Percentiles rank a stretch among this genome's conserved stretches.
phyloP scores from a whole-genome alignment of 2,888 invertebrate genomes.

The Liodrosophila aerea region DNA sequence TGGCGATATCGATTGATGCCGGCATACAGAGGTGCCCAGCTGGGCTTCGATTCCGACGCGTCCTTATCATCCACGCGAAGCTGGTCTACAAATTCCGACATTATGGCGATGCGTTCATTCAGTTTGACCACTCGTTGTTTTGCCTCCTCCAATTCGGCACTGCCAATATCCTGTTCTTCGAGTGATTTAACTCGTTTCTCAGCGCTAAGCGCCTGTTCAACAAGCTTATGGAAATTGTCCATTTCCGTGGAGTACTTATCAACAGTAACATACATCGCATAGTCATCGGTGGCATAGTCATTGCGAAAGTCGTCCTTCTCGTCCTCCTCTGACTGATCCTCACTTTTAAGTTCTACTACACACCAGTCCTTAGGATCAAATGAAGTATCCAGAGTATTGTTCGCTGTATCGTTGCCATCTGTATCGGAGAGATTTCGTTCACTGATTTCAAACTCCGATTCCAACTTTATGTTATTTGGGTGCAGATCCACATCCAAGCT shows the following conservation, averaged over 20 bases:
- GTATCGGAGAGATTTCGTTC: too few relatives aligned
- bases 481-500: too few relatives aligned
- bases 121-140: background rate
- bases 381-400: too few relatives aligned
- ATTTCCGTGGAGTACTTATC: slow-evolving; percentile 11
- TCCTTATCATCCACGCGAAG: background rate
- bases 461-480: too few relatives aligned
- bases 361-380: too few relatives aligned
- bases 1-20: slow-evolving; percentile 32
- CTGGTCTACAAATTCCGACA: slow-evolving; percentile 11
- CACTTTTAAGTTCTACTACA: too few relatives aligned
- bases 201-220: slow-evolving; percentile 7
- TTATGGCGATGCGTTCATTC: slow-evolving; percentile 4
- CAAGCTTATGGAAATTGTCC: slow-evolving; percentile 13
- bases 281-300: slow-evolving; percentile 15
- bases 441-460: too few relatives aligned
- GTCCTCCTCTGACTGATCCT: too few relatives aligned
- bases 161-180: background rate
- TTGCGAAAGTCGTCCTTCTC: background rate
- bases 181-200: background rate
- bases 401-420: too few relatives aligned
- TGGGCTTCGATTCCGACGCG: background rate
- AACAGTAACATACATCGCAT: slow-evolving; percentile 15
- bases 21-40: slow-evolving; percentile 15
- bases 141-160: background rate